Conservation (phyloP, 2,888 invertebrate species). For the Chaitophorus viminalis region DNA sequence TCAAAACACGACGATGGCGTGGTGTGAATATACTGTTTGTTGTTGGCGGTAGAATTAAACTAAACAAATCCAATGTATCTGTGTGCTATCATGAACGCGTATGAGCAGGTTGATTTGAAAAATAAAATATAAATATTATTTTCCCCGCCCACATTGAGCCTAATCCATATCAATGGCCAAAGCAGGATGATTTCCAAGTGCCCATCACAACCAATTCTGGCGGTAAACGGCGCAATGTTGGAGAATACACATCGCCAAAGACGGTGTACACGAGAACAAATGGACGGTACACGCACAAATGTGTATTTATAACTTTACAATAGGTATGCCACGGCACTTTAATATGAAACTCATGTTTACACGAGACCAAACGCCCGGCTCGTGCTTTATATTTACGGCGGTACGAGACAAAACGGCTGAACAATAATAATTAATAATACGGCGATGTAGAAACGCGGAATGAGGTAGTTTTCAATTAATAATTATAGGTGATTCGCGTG, state of each 20-base stretch:
- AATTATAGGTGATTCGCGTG: too few species aligned
- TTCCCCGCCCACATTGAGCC: background rate
- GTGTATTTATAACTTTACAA: slow-evolving; percentile 49
- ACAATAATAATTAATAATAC: background rate
- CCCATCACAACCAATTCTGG: slow-evolving; percentile 3
- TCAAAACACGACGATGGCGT: too few species aligned
- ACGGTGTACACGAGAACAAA: background rate
- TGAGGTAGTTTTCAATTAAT: background rate
- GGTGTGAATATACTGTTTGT: too few species aligned
- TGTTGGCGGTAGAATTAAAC: too few species aligned
- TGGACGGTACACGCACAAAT: background rate
- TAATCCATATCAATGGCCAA: background rate
- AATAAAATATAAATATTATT: slow-evolving; percentile 8
- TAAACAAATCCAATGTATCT: too few species aligned
- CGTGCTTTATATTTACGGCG: background rate
- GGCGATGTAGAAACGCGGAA: background rate
- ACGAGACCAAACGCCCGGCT: background rate
- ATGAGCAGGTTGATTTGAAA: background rate
- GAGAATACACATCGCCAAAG: background rate
- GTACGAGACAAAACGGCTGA: background rate
- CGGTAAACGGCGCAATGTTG: background rate
- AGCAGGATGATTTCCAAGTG: slow-evolving; percentile 6
- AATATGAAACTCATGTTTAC: slow-evolving; percentile 3
- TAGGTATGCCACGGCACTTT: background rate
- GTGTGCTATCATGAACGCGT: background rate